phyloP scores from a whole-genome alignment of 2,113 vertebrate species.

The Actenoides lindsayi region DNA sequence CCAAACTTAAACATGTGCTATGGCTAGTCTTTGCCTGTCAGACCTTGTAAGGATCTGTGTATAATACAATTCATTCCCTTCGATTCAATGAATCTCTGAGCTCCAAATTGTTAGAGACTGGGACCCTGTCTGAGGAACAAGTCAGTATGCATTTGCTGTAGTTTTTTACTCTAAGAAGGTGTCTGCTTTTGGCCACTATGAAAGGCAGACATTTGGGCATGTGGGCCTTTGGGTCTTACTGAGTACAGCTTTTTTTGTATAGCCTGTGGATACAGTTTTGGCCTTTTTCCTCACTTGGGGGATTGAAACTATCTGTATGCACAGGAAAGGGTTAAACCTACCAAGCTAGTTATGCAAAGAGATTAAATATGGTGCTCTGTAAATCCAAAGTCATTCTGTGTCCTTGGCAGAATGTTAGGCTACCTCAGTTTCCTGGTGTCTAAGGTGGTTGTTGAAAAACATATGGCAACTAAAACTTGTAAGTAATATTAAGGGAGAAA shows the following conservation, averaged over 20 bases:
- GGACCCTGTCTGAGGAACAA: background rate
- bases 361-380: background rate
- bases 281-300: background rate
- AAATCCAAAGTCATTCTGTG: background rate
- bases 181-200: background rate
- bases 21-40: background rate
- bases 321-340: background rate
- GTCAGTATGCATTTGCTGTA: background rate
- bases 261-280: background rate
- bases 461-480: background rate
- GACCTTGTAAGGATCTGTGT: background rate
- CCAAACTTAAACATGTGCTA: background rate
- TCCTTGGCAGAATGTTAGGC: background rate
- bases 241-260: background rate
- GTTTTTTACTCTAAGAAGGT: background rate
- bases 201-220: background rate
- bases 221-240: background rate
- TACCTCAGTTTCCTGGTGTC: background rate
- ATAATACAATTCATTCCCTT: background rate
- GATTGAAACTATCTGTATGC: background rate
- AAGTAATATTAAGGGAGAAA: constrained; percentile 6
- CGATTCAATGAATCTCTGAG: background rate
- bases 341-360: background rate
- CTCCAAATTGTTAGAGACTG: background rate
- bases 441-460: background rate